Conservation (phyloP, 2,797 vertebrate genomes). For the Sphenopsis melanotis region DNA sequence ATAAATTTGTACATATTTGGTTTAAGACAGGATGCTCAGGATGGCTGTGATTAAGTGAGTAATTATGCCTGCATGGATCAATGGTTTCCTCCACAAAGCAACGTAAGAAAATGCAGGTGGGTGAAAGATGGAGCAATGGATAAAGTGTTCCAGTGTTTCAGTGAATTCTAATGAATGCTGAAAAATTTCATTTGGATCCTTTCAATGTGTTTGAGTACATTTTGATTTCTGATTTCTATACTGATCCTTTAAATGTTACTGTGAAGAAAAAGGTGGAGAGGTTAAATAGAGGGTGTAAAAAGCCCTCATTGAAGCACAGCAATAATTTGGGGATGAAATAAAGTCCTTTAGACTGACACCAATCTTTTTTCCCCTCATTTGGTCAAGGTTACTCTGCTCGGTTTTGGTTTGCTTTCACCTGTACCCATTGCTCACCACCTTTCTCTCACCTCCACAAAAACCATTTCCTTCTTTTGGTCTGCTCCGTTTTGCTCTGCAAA, state of each 20-base stretch:
- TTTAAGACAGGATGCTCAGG: neutral
- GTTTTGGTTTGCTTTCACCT: neutral
- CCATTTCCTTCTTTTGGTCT: neutral
- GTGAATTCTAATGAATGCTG: neutral
- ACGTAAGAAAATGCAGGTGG: neutral
- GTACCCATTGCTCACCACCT: neutral
- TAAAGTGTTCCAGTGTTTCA: accelerated
- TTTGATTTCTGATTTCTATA: neutral
- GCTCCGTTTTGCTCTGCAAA: neutral
- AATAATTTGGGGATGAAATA: neutral
- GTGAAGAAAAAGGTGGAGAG: neutral
- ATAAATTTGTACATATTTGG: neutral
- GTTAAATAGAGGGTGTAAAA: neutral
- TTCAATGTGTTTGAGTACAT: neutral
- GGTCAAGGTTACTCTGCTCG: neutral
- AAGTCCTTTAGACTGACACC: neutral
- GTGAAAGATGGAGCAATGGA: neutral
- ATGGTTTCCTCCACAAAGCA: neutral
- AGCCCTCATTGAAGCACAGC: neutral
- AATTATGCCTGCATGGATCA: neutral
- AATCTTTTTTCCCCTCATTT: neutral
- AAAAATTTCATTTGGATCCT: neutral
- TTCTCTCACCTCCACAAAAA: neutral
- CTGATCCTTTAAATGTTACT: neutral
- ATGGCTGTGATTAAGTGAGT: neutral